These are phyloP conservation scores for Procambarus clarkii DNA, from an alignment of 1,140 invertebrate species.

Conservation along the genomic window DNA sequence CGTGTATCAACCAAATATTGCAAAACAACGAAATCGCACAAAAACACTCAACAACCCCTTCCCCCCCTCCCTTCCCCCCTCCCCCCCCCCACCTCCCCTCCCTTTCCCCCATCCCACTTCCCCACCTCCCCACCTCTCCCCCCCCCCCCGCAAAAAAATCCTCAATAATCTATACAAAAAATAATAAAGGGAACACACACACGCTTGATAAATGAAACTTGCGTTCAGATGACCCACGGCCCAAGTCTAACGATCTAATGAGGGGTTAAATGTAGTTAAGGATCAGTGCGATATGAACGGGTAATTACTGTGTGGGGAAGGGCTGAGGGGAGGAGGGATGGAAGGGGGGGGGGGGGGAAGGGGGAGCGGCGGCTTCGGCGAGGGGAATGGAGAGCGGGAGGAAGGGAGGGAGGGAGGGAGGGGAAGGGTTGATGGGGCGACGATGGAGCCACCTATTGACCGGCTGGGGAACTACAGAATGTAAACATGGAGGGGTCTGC, in stretches of 20 bases:
- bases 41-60: no score
- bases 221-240: not conserved
- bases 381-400: not conserved
- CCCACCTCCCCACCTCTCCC: no score
- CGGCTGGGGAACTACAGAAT: not conserved
- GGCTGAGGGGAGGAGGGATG: no score
- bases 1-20: no score
- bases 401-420: not conserved
- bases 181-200: not conserved
- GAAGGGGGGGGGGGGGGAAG: not conserved
- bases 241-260: conserved; percentile 38
- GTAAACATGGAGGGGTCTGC: conserved; percentile 6
- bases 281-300: conserved; percentile 37
- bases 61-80: no score
- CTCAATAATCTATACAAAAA: no score
- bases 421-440: not conserved
- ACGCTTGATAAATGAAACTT: not conserved
- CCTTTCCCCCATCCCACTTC: no score
- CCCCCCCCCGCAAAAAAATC: no score
- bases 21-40: no score
- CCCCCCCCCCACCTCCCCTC: no score
- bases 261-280: conserved; percentile 54
- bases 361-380: not conserved
- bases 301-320: conserved; percentile 1
- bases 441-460: conserved; percentile 44